Evolutionary conservation across 1,140 invertebrate species (phyloP), one percentile per base, ranked within the genome.

Genomic region (Apocrypta bakeri): DNA sequence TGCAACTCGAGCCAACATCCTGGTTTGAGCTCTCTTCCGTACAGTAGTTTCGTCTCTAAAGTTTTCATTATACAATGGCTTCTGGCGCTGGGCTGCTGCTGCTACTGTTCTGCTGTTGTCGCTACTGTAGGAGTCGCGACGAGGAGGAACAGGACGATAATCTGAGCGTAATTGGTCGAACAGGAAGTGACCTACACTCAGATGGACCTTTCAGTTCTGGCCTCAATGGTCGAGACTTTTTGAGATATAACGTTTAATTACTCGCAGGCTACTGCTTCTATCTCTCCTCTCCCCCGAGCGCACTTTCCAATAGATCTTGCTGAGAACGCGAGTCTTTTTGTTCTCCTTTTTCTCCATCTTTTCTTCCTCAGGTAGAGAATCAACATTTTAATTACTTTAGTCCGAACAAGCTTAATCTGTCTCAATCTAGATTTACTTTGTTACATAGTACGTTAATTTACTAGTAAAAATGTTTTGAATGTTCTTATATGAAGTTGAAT

Each of bases 171-270:
- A 89, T 89, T 89, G 88, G 85, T 88, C 79, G 79, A 79, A 80
- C 37, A 77, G 79, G 82, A 77, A 83, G 83, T 83, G 85, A 83
- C 69, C 69, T 84, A 77, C 83, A 64, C 78, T 75, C 48, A 17
- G 48, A 0, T 21, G 77, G 80, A 82, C 74, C 83, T 66, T 68
- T 72, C 74, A 79, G 83, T 81, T 83, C 48, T 56, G 48, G 17
- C 21, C 48, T 56, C 48, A 73, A 31, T 78, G 71, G 72, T 79
- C 76, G 76, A 86, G 85, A 88, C 89, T 87, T 88, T 88, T 86
- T 85, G 77, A 84, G 86, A 88, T 89, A 87, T 88, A 86, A 88
- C 86, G 85, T 85, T 89, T 88, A 89, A 89, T 88, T 87, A 85
- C 85, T 79, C 81, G 42, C 75, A 21, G 48, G 17, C 48, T 56